phyloP scores from a whole-genome alignment of 2,888 invertebrate genomes.

The Drosophila lutescens region DNA sequence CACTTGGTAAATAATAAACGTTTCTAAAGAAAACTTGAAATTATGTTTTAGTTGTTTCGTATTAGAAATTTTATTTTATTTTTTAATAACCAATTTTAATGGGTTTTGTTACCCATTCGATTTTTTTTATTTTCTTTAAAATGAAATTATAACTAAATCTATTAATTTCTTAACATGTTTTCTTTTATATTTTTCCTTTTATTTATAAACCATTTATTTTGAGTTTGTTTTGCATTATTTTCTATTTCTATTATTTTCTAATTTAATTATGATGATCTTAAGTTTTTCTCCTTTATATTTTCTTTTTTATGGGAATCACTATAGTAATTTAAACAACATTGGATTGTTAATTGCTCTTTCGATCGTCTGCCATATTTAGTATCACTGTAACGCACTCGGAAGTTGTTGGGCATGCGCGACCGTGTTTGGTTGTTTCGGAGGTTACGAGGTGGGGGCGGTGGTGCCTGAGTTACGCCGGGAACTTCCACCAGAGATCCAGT shows the following conservation, averaged over 20 bases:
- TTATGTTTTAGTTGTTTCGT: not conserved
- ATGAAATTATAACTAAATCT: no score
- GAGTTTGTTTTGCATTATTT: no score
- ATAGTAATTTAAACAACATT: not conserved
- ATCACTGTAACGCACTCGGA: conserved; percentile 60
- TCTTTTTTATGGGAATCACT: not conserved
- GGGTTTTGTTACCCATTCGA: not conserved
- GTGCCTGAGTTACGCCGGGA: not conserved
- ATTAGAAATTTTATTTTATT: not conserved
- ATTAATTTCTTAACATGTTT: no score
- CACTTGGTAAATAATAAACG: not conserved
- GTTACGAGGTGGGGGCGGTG: conserved; percentile 3
- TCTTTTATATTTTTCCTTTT: no score
- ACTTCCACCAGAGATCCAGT: conserved; percentile 13
- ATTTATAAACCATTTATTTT: no score
- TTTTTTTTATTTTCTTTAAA: no score
- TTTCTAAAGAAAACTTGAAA: not conserved
- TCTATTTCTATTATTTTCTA: no score
- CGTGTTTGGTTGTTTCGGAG: conserved; percentile 8
- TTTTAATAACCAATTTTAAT: not conserved
- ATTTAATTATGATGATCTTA: no score
- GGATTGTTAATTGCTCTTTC: not conserved
- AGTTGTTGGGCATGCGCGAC: conserved; percentile 38
- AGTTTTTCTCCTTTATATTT: not conserved
- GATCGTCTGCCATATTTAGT: conserved; percentile 9